These are phyloP conservation scores for Sparus aurata DNA, from an alignment of 2,797 vertebrate species.

Conservation along the genomic window DNA sequence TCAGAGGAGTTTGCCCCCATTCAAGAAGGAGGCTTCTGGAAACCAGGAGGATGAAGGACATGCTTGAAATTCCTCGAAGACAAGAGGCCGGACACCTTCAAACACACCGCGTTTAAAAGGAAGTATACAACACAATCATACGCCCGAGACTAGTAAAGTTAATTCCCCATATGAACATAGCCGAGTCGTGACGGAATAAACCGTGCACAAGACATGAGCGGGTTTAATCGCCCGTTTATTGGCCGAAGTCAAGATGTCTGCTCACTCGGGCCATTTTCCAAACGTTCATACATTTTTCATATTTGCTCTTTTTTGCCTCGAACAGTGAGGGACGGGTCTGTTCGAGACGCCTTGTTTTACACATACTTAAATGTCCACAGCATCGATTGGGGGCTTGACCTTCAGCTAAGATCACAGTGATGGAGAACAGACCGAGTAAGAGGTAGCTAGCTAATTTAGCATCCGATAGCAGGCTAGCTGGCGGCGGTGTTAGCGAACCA, in stretches of 20 bases:
- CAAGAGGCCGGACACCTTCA: conserved; percentile 14
- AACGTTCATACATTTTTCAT: conserved; percentile 62
- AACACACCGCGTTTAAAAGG: not conserved
- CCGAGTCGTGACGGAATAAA: conserved; percentile 40
- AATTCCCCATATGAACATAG: not conserved
- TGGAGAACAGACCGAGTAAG: conserved; percentile 65
- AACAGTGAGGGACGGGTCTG: not conserved
- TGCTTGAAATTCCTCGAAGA: conserved; percentile 63
- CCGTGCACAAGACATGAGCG: conserved; percentile 22
- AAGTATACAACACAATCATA: not conserved
- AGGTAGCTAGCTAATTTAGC: conserved; percentile 75
- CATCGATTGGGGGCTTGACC: conserved; percentile 58
- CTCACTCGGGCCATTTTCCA: conserved; percentile 74
- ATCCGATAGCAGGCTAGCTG: conserved; percentile 57
- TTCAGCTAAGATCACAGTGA: conserved; percentile 70
- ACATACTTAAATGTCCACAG: not conserved
- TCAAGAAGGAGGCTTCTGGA: conserved; percentile 64
- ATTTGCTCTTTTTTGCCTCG: not conserved
- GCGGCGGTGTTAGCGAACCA: conserved; percentile 21
- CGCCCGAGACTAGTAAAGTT: not conserved
- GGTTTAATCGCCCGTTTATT: conserved; percentile 69
- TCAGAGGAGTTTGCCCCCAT: conserved; percentile 24
- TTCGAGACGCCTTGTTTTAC: not conserved
- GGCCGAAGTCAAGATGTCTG: conserved; percentile 85
- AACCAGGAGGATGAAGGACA: conserved; percentile 64